Percentiles rank a stretch among this genome's conserved stretches.
Evolutionary conservation across 2,888 invertebrate species (phyloP).

Genomic region (Leucozona laternaria): DNA sequence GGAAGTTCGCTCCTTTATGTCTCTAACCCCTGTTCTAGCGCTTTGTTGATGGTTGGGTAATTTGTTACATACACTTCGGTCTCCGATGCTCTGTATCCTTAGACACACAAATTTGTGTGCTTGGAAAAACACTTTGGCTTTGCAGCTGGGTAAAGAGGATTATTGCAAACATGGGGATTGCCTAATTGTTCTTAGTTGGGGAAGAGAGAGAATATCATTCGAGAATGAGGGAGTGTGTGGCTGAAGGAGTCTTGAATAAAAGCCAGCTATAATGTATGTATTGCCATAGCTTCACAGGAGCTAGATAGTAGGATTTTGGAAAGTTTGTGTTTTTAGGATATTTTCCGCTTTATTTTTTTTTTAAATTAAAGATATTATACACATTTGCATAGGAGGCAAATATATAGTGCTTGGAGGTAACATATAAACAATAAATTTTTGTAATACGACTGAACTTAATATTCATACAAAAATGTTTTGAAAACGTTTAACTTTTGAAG

Average conservation of each 20-base stretch:
- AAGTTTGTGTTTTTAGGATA: no score
- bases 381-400: no score
- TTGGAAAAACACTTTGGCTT: slow-evolving; percentile 53
- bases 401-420: no score
- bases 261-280: not conserved
- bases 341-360: no score
- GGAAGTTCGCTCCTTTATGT: slow-evolving; percentile 72
- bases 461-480: no score
- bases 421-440: no score
- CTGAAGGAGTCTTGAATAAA: not conserved
- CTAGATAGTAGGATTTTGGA: not conserved
- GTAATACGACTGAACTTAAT: no score
- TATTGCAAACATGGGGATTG: slow-evolving; percentile 82
- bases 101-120: not conserved
- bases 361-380: not conserved
- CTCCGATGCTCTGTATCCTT: not conserved
- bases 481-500: no score
- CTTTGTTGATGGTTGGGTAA: slow-evolving; percentile 54
- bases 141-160: slow-evolving; percentile 74
- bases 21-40: slow-evolving; percentile 9
- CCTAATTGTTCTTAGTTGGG: slow-evolving; percentile 80
- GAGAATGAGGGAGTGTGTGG: not conserved
- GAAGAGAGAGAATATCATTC: slow-evolving; percentile 33
- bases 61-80: slow-evolving; percentile 45
- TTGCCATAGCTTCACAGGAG: not conserved